Percentiles rank a stretch among this genome's conserved stretches.
Conservation (phyloP, 1,140 invertebrate species). For the Drosophila bocki region DNA sequence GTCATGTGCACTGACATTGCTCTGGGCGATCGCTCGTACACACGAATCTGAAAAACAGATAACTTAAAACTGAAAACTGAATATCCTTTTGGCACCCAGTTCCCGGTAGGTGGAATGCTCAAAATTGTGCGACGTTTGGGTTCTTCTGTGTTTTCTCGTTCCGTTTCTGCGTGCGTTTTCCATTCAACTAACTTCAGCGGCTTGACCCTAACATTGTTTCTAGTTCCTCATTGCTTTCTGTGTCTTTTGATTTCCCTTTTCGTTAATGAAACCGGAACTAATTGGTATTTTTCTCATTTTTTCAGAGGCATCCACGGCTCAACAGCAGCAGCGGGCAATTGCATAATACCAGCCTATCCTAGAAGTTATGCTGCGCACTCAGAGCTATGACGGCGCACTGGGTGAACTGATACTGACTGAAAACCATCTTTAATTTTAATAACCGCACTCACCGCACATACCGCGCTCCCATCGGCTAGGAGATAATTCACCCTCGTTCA, state of each 20-base stretch:
- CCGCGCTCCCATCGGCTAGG: background rate
- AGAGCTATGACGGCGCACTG: slow-evolving; percentile 39
- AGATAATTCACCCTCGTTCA: slow-evolving; percentile 10
- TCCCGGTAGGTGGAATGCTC: slow-evolving; percentile 52
- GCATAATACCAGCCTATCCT: slow-evolving; percentile 69
- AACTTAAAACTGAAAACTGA: background rate
- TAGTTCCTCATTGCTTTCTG: slow-evolving; percentile 20
- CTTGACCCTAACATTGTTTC: slow-evolving; percentile 19
- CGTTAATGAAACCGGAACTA: background rate
- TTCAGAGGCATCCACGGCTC: slow-evolving; percentile 44
- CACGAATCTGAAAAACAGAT: background rate
- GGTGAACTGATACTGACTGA: slow-evolving; percentile 70
- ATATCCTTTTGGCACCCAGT: slow-evolving; percentile 24
- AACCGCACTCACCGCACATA: slow-evolving; percentile 19
- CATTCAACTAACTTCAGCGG: slow-evolving; percentile 16
- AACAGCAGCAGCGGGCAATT: slow-evolving; percentile 8
- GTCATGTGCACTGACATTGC: slow-evolving; percentile 72
- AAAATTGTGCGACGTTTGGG: slow-evolving; percentile 24
- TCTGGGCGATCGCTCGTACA: slow-evolving; percentile 58
- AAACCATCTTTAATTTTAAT: slow-evolving; percentile 75
- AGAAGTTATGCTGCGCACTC: slow-evolving; percentile 52
- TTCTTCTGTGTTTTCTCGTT: slow-evolving; percentile 19
- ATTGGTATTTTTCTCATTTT: slow-evolving; percentile 27
- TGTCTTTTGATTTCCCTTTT: background rate
- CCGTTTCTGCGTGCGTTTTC: slow-evolving; percentile 32